These are phyloP conservation scores for Eupleurogrammus muticus DNA, from an alignment of 2,797 vertebrate species.

Conservation along the genomic window DNA sequence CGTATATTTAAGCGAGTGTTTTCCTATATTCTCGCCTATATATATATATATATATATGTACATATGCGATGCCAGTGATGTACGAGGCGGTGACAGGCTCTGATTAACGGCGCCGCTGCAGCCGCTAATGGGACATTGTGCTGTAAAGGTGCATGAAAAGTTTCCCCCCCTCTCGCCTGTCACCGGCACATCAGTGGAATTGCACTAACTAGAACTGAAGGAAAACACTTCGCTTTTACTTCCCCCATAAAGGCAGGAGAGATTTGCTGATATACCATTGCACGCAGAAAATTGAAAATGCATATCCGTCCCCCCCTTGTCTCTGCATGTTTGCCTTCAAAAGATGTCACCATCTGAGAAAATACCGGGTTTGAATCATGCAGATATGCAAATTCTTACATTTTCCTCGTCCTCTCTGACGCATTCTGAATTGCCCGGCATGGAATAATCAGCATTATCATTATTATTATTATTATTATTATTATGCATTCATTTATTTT, in stretches of 20 bases:
- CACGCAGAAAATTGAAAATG: constrained; percentile 28
- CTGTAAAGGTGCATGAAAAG: constrained; percentile 43
- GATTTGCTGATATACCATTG: constrained; percentile 27
- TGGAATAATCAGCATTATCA: constrained; percentile 64
- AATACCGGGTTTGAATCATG: constrained; percentile 53
- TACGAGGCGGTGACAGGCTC: constrained; percentile 70
- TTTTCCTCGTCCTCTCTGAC: constrained; percentile 59
- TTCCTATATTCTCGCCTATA: constrained; percentile 26
- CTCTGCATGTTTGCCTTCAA: constrained; percentile 39
- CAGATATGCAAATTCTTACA: constrained; percentile 67
- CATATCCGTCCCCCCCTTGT: neutral
- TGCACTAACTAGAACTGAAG: neutral
- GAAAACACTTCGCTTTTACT: constrained; percentile 22
- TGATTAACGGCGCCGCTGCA: constrained; percentile 59
- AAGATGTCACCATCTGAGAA: constrained; percentile 54
- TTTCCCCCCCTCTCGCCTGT: constrained; percentile 22
- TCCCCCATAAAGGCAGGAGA: neutral
- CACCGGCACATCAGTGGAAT: constrained; percentile 8
- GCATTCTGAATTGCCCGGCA: constrained; percentile 56
- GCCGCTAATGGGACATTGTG: constrained; percentile 51
- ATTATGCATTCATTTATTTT: too few relatives aligned
- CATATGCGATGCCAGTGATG: constrained; percentile 57
- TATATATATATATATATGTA: too few relatives aligned
- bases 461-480: constrained; percentile 63
- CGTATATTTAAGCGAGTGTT: constrained; percentile 29